Evolutionary conservation across 2,113 vertebrate species (phyloP).

Genomic region (Hylia prasina): DNA sequence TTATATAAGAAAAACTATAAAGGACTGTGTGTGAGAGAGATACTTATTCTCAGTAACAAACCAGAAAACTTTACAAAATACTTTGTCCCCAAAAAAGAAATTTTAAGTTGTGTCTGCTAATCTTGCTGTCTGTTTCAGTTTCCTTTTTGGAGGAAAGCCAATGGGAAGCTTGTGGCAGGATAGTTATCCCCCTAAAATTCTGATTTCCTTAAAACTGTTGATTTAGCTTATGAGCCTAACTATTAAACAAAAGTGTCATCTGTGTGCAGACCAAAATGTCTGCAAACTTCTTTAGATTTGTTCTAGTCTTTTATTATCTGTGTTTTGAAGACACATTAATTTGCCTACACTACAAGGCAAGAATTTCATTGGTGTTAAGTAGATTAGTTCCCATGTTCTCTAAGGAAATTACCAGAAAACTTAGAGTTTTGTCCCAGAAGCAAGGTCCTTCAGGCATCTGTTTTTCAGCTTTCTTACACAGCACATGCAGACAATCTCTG

Average conservation of each 20-base stretch:
- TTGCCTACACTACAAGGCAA: background rate
- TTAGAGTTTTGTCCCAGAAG: background rate
- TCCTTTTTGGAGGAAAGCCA: background rate
- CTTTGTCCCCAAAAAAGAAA: background rate
- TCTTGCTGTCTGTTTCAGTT: constrained; percentile 1
- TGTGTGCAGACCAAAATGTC: background rate
- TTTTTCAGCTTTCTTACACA: background rate
- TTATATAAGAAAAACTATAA: background rate
- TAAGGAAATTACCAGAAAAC: background rate
- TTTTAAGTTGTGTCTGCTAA: background rate
- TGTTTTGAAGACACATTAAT: background rate
- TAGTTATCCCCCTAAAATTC: background rate
- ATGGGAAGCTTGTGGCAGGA: background rate
- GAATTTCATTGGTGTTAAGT: background rate
- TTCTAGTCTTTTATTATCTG: background rate
- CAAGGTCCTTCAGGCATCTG: background rate
- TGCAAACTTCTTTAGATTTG: background rate
- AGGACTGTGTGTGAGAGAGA: background rate
- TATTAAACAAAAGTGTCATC: background rate
- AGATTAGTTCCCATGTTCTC: background rate
- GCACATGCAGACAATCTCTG: background rate
- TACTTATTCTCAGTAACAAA: background rate
- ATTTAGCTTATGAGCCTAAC: background rate
- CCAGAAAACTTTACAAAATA: background rate
- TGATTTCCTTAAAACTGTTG: background rate